Evolutionary conservation across 2,888 invertebrate species (phyloP).

Genomic region (Xanthorhoe designata): DNA sequence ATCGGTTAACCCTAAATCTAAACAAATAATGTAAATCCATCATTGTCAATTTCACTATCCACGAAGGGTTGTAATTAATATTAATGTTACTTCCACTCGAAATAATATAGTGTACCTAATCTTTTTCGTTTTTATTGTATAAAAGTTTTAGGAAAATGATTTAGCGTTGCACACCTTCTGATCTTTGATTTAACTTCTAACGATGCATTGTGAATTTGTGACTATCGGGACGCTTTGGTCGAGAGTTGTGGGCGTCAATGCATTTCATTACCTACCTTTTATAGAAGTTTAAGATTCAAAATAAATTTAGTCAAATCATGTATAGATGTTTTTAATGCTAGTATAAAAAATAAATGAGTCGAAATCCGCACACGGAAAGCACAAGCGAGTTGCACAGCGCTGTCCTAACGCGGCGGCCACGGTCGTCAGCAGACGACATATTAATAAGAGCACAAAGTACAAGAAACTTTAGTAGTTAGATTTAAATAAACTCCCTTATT

Average conservation of each 20-base stretch:
- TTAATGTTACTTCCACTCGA: constrained; percentile 39
- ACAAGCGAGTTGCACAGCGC: constrained; percentile 24
- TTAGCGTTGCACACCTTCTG: constrained; percentile 18
- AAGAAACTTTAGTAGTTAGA: constrained; percentile 26
- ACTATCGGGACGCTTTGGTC: constrained; percentile 15
- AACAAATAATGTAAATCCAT: constrained; percentile 44
- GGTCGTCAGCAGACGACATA: constrained; percentile 15
- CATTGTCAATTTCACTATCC: constrained; percentile 47
- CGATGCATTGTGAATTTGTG: constrained; percentile 15
- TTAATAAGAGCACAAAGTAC: constrained; percentile 33
- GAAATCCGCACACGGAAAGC: constrained; percentile 21
- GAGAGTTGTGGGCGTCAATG: constrained; percentile 15
- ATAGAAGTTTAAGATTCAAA: constrained; percentile 19
- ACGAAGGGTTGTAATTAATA: constrained; percentile 47
- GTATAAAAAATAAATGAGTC: constrained; percentile 13
- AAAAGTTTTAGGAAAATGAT: constrained; percentile 18
- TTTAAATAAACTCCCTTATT: constrained; percentile 7
- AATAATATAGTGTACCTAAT: constrained; percentile 22
- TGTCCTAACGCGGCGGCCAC: constrained; percentile 8
- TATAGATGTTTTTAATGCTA: constrained; percentile 29
- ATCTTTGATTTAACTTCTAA: constrained; percentile 9
- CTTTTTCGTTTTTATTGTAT: constrained; percentile 17
- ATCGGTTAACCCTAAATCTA: constrained; percentile 43
- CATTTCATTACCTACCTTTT: constrained; percentile 13
- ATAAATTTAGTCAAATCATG: constrained; percentile 29